Percentiles rank a stretch among this genome's conserved stretches.
These are phyloP conservation scores for Marcusenius ussheri DNA, from an alignment of 2,113 vertebrate species.

Conservation along the genomic window DNA sequence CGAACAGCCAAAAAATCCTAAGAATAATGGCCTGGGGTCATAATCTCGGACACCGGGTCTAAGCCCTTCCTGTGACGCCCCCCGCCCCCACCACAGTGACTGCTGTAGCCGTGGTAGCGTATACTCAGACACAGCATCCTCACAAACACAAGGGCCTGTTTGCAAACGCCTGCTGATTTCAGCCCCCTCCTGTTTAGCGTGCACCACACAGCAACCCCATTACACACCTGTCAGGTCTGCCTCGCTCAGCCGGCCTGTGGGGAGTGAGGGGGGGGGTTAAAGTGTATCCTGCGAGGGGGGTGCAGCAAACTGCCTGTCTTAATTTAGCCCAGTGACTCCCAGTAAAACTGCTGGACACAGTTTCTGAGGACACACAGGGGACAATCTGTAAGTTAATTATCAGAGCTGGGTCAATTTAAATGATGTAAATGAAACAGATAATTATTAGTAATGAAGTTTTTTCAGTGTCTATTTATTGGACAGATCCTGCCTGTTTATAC, in stretches of 20 bases:
- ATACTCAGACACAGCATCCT: neutral
- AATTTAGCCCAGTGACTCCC: neutral
- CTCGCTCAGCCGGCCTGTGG: neutral
- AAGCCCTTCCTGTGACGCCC: no score
- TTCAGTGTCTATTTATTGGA: neutral
- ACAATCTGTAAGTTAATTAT: neutral
- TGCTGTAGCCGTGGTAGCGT: neutral
- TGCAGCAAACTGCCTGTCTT: neutral
- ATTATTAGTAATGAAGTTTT: slow-evolving; percentile 1
- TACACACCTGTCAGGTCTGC: neutral
- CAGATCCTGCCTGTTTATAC: neutral
- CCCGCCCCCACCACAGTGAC: neutral
- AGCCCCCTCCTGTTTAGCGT: neutral
- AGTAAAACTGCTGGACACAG: neutral
- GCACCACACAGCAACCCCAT: neutral
- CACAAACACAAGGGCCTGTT: neutral
- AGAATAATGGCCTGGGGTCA: neutral
- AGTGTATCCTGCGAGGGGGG: neutral
- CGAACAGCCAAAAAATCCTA: neutral
- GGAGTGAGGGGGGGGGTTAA: neutral
- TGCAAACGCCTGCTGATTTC: neutral
- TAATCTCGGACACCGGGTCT: neutral
- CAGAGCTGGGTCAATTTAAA: neutral
- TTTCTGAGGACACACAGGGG: neutral
- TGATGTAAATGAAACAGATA: neutral